Conservation (phyloP, 2,797 vertebrate species). For the Cossypha polioptera region DNA sequence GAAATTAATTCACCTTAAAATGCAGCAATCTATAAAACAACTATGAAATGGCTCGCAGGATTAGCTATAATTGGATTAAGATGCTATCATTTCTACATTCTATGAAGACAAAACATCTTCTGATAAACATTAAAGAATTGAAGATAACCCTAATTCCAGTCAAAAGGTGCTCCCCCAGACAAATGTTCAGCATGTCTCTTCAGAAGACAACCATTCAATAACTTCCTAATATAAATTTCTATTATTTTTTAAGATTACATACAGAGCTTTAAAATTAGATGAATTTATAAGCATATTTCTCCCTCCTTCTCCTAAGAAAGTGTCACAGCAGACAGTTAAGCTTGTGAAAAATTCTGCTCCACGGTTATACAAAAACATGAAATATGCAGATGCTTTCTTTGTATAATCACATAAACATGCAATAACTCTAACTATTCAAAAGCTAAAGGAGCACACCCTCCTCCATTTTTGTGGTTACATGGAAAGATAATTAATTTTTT, state of each 20-base stretch:
- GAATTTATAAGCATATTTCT: neutral
- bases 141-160: neutral
- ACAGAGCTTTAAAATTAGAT: neutral
- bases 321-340: neutral
- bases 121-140: neutral
- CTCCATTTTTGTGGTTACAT: neutral
- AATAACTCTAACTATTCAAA: neutral
- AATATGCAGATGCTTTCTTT: neutral
- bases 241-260: neutral
- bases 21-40: neutral
- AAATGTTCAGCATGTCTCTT: neutral
- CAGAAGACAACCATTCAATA: neutral
- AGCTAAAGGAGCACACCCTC: neutral
- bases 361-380: neutral
- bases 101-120: neutral
- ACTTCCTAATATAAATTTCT: neutral
- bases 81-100: neutral
- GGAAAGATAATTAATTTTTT: neutral
- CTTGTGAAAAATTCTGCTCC: neutral
- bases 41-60: neutral
- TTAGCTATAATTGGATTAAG: neutral
- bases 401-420: neutral
- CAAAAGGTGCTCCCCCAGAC: neutral
- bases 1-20: slow-evolving; percentile 47
- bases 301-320: neutral